These are phyloP conservation scores for Caiman crocodilus DNA, from an alignment of 2,797 vertebrate species.

Conservation along the genomic window DNA sequence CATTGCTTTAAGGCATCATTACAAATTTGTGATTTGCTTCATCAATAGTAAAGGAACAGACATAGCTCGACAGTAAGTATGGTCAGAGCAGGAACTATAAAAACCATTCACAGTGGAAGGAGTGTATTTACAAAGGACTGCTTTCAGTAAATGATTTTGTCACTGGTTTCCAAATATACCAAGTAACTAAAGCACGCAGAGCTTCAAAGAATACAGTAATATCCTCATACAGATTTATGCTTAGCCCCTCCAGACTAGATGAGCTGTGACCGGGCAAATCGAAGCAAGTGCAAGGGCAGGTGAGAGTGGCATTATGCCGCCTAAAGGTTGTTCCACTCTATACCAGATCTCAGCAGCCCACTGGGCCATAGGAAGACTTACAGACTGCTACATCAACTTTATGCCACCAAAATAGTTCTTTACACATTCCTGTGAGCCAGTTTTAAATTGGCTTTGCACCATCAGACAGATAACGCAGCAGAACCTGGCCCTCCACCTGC, in stretches of 20 bases:
- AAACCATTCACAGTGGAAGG: not conserved
- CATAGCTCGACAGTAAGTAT: not conserved
- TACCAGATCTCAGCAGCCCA: not conserved
- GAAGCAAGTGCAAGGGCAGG: not conserved
- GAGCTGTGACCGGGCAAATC: not conserved
- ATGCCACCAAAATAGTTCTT: not conserved
- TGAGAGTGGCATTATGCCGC: not conserved
- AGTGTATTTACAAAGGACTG: fast-evolving
- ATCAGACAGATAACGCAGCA: constrained; percentile 10
- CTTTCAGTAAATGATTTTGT: not conserved
- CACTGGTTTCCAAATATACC: fast-evolving
- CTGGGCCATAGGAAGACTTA: not conserved
- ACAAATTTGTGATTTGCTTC: not conserved
- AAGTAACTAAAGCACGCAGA: not conserved
- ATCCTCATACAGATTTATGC: fast-evolving
- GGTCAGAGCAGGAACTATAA: not conserved
- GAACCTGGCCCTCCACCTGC: not conserved
- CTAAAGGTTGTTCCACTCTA: not conserved
- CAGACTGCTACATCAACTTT: not conserved
- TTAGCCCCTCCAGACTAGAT: not conserved
- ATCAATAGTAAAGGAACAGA: not conserved
- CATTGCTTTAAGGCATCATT: not conserved
- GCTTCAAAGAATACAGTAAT: constrained; percentile 18
- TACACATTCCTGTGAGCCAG: constrained; percentile 7
- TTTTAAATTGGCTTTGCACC: not conserved